Evolutionary conservation across 1,140 invertebrate genomes (phyloP).

Genomic region (Ips typographus): DNA sequence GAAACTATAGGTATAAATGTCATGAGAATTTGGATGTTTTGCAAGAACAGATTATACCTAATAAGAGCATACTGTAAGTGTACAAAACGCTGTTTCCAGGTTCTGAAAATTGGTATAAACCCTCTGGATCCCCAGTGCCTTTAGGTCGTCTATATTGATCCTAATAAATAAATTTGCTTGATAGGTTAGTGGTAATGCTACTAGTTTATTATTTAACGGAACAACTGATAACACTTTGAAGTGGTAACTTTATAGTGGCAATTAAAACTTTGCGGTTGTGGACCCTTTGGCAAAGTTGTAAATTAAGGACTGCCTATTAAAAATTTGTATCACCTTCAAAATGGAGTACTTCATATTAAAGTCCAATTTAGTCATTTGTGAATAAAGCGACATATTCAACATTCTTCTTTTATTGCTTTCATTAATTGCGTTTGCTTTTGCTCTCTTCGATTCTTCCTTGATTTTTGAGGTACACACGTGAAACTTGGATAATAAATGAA

Average conservation of each 20-base stretch:
- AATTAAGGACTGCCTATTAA: no score
- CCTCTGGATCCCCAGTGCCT: conserved; percentile 49
- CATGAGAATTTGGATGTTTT: not conserved
- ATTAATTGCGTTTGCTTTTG: conserved; percentile 13
- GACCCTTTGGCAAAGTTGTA: no score
- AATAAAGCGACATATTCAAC: conserved; percentile 38
- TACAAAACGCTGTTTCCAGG: conserved; percentile 72
- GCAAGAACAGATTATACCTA: conserved; percentile 8
- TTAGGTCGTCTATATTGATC: conserved; percentile 39
- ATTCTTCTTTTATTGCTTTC: conserved; percentile 34
- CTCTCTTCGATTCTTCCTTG: conserved; percentile 13
- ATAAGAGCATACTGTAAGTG: conserved; percentile 75
- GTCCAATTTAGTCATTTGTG: conserved; percentile 42
- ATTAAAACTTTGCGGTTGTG: no score
- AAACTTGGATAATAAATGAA: conserved; percentile 45
- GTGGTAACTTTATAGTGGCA: no score
- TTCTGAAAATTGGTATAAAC: conserved; percentile 69
- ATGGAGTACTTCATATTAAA: conserved; percentile 48
- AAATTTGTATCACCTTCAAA: conserved; percentile 37
- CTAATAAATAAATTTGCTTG: conserved; percentile 1
- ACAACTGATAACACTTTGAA: no score
- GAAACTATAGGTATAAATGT: conserved; percentile 58
- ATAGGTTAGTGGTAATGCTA: no score
- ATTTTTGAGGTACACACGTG: conserved; percentile 35
- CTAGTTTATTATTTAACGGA: no score